phyloP scores from a whole-genome alignment of 2,113 vertebrate species.

The Sakesphorus luctuosus region DNA sequence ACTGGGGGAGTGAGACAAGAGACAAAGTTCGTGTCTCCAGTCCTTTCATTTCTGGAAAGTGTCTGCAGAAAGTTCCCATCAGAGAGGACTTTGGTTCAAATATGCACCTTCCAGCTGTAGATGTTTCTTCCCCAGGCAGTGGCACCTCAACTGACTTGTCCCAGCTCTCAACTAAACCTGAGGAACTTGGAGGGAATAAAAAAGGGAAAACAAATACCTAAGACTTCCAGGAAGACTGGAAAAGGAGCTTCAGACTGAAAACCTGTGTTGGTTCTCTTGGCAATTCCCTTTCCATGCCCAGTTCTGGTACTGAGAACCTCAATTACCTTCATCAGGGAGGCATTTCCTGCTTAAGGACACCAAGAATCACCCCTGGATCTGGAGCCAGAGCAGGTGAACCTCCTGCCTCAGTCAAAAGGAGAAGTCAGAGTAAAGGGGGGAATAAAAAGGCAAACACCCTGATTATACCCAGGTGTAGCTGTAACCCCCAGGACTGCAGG shows the following conservation, averaged over 20 bases:
- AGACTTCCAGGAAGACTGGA: background rate
- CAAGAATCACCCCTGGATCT: background rate
- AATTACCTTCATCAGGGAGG: background rate
- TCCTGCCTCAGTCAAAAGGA: background rate
- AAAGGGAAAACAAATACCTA: rapidly evolving
- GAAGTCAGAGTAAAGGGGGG: background rate
- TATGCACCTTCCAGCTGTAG: background rate
- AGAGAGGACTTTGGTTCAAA: background rate
- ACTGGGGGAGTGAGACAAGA: background rate
- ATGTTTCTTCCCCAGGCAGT: background rate
- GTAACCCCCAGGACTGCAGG: background rate
- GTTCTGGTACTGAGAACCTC: background rate
- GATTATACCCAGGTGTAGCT: background rate
- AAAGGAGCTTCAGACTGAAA: background rate
- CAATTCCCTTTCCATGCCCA: background rate
- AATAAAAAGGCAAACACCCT: background rate
- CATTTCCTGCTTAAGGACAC: background rate
- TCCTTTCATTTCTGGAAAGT: background rate
- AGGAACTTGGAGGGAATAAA: background rate
- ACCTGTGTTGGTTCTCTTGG: background rate
- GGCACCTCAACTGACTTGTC: background rate
- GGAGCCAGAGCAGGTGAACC: rapidly evolving
- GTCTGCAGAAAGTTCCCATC: background rate
- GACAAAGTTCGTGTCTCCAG: background rate
- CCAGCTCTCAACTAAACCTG: background rate